These are phyloP conservation scores for Drosophila lutescens DNA, from an alignment of 2,888 invertebrate species.

Conservation along the genomic window DNA sequence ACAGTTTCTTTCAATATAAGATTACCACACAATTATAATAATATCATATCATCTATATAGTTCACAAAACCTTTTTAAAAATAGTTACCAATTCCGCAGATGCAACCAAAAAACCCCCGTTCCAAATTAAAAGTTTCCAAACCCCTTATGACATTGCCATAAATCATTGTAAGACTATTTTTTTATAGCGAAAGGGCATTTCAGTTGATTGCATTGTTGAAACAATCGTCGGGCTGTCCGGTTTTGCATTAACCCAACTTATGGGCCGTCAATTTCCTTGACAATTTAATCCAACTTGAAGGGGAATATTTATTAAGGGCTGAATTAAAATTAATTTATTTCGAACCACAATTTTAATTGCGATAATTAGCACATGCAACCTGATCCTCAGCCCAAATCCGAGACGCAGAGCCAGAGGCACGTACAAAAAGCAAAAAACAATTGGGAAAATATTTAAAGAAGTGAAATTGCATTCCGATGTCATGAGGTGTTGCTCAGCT, in stretches of 20 bases:
- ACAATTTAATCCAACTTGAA: not conserved
- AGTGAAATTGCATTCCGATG: constrained; percentile 81
- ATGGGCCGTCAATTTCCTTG: not conserved
- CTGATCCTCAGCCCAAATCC: constrained; percentile 2
- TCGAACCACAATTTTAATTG: not conserved
- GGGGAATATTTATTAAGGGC: not conserved
- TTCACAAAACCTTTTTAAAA: too few relatives aligned
- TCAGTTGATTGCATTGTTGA: constrained; percentile 12
- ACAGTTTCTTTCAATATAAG: too few relatives aligned
- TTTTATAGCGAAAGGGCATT: not conserved
- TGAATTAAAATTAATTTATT: not conserved
- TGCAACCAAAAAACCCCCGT: too few relatives aligned
- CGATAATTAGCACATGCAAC: not conserved
- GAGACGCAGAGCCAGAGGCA: constrained; percentile 16
- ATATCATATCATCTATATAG: too few relatives aligned
- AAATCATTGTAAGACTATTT: not conserved
- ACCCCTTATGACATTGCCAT: not conserved
- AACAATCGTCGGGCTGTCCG: constrained; percentile 2
- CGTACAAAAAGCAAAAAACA: constrained; percentile 66
- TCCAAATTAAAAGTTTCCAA: not conserved
- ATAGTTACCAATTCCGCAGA: too few relatives aligned
- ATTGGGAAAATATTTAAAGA: constrained; percentile 78
- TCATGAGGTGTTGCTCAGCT: constrained; percentile 45
- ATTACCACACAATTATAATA: too few relatives aligned
- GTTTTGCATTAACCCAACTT: constrained; percentile 3